A percentile compares a stretch with the other conserved stretches of the same genome.
Evolutionary conservation across 2,797 vertebrate genomes (phyloP).

Genomic region (Lutra lutra): DNA sequence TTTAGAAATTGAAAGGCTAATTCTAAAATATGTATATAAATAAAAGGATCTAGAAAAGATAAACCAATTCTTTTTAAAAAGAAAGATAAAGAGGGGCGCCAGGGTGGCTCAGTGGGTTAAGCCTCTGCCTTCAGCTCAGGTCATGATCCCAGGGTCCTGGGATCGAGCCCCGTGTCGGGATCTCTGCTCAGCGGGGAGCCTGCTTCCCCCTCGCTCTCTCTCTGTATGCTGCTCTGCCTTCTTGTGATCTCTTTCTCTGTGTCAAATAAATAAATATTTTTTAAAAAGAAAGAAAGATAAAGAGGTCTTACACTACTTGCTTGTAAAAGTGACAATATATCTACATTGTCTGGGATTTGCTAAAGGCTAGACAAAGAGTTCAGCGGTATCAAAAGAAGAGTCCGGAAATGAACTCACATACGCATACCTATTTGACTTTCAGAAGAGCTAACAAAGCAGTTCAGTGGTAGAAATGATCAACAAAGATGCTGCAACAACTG

Average conservation of each 20-base stretch:
- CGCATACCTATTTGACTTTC: neutral
- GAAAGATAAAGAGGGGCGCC: neutral
- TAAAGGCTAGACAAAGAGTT: neutral
- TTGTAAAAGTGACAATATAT: neutral
- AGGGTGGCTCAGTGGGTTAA: too few relatives aligned
- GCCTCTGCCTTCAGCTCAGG: too few relatives aligned
- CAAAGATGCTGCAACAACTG: neutral
- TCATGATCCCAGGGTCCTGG: too few relatives aligned
- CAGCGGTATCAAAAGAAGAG: neutral
- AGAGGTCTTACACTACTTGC: neutral
- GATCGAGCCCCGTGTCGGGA: rapidly evolving
- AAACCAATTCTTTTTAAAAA: neutral
- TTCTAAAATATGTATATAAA: neutral
- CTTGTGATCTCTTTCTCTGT: too few relatives aligned
- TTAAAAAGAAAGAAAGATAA: neutral
- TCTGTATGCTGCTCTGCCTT: too few relatives aligned
- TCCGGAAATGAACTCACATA: neutral
- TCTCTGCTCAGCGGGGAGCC: too few relatives aligned
- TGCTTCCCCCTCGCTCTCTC: too few relatives aligned
- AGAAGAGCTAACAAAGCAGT: neutral
- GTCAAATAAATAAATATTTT: too few relatives aligned
- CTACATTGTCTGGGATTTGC: neutral
- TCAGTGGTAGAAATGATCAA: neutral
- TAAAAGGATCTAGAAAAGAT: neutral
- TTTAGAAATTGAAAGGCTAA: neutral